These are phyloP conservation scores for Leuciscus idus DNA, from an alignment of 2,113 vertebrate species.

Conservation along the genomic window DNA sequence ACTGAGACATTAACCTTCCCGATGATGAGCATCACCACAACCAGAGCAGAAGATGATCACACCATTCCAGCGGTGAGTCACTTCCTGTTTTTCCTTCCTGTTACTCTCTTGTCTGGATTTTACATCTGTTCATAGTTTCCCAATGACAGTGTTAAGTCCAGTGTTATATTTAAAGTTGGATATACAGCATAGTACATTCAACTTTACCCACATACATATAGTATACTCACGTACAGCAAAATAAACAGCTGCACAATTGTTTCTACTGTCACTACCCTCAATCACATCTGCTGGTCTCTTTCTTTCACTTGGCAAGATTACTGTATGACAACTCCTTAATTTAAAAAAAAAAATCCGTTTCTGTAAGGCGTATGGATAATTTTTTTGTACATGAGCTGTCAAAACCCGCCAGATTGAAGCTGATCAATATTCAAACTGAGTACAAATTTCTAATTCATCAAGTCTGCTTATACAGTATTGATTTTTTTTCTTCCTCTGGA, in stretches of 20 bases:
- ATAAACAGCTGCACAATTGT: no score
- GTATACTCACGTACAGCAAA: no score
- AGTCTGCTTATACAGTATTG: slow-evolving; percentile 75
- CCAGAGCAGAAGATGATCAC: slow-evolving; percentile 46
- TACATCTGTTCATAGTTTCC: background rate
- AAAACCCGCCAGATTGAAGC: slow-evolving; percentile 65
- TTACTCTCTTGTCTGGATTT: background rate
- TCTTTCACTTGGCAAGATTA: background rate
- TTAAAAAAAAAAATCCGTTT: background rate
- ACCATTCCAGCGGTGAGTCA: slow-evolving; percentile 44
- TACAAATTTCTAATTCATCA: slow-evolving; percentile 78
- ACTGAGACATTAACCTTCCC: background rate
- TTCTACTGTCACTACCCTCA: background rate
- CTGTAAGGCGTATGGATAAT: background rate
- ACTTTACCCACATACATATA: no score
- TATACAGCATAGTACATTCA: no score
- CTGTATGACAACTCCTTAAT: background rate
- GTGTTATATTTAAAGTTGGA: no score
- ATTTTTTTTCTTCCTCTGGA: slow-evolving; percentile 69
- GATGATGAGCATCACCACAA: background rate
- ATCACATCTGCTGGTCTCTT: background rate
- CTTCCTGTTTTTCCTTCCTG: background rate
- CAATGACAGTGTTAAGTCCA: no score
- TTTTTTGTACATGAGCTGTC: slow-evolving; percentile 54
- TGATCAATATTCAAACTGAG: slow-evolving; percentile 76